Percentiles rank a stretch among this genome's conserved stretches.
These are phyloP conservation scores for Betta splendens DNA, from an alignment of 2,797 vertebrate genomes.

Conservation along the genomic window DNA sequence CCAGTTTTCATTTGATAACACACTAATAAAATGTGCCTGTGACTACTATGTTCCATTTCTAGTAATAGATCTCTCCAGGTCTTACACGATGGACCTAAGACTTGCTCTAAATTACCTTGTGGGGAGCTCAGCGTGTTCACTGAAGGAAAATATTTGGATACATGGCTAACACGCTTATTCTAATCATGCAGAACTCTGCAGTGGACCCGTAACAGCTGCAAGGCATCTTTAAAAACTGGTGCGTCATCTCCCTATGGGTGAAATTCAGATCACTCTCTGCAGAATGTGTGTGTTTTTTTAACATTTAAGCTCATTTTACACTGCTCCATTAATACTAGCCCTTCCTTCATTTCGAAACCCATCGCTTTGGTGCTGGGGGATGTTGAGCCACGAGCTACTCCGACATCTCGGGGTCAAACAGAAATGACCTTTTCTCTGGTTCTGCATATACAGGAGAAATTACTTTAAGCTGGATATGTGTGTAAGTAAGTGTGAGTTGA, in stretches of 20 bases:
- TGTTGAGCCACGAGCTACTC: slow-evolving; percentile 6
- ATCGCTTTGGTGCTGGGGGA: slow-evolving; percentile 2
- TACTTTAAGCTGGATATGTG: slow-evolving; percentile 20
- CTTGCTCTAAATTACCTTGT: slow-evolving; percentile 42
- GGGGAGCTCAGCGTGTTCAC: slow-evolving; percentile 36
- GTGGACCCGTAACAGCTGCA: slow-evolving; percentile 44
- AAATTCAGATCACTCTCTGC: slow-evolving; percentile 45
- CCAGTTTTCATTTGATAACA: too few relatives aligned
- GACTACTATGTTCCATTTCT: too few relatives aligned
- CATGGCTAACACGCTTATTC: slow-evolving; percentile 51
- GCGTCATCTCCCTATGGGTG: slow-evolving; percentile 47
- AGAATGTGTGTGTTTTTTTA: slow-evolving; percentile 18
- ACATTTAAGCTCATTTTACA: slow-evolving; percentile 20
- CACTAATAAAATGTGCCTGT: too few relatives aligned
- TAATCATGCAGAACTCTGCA: slow-evolving; percentile 37
- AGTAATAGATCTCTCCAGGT: too few relatives aligned
- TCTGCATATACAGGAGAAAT: not conserved
- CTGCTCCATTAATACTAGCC: slow-evolving; percentile 8
- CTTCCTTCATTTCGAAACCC: slow-evolving; percentile 30
- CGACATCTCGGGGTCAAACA: slow-evolving; percentile 33
- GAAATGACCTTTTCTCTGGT: slow-evolving; percentile 29
- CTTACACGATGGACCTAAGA: not conserved
- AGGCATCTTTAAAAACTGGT: slow-evolving; percentile 38
- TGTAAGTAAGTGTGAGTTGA: slow-evolving; percentile 16
- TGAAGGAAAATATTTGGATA: slow-evolving; percentile 57